Base-by-base conservation (phyloP, 2,113 vertebrate species). In the Rhodinocichla rosea region DNA sequence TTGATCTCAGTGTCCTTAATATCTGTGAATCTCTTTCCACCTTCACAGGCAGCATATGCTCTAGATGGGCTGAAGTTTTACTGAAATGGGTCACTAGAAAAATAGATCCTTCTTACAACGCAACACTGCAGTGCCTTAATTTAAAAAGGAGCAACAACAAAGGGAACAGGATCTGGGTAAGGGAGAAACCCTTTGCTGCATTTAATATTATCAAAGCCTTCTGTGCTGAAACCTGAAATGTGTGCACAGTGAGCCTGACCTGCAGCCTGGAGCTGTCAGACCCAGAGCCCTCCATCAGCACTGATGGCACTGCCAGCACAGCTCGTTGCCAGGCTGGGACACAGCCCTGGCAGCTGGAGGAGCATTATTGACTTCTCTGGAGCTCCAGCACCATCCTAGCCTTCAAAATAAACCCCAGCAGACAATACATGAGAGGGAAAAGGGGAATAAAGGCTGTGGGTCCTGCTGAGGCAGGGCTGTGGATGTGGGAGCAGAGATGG, bases 51-150 rank as follows among this genome's bases (percentile, higher is more conserved):
- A 80, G 83, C 76, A 78, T 52, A 63, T 15, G 15, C 47, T 87
- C 83, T 50, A 60, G 73, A 83, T 44, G 60, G 83, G 80, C 44
- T 95, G 94, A 67, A 62, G 70, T 92, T 55, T 57, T 33, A 18
- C 80, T 56, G 77, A 97, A 94, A 84, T 75, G 83, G 92, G 91
- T 97, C 94, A 95, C 89, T 78, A 75, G 96, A 81, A 95, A 92
- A 95, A 96, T 78, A 96, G 89, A 78, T 81, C 69, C 44, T 78
- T 92, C 92, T 84, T 39, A 89, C 73, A 90, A 67, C 0, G 0
- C 76, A 42, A 28, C 20, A 7, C 64, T 18, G 64, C 86, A n/a
- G 60, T 37, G 89, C 89, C 80, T 94, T 83, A 6, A 70, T 92
- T 96, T 86, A 69, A 90, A 90, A 73, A 90, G 53, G 55, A 74